Base-by-base conservation (phyloP, 2,888 invertebrate species). In the Venusia cambrica region DNA sequence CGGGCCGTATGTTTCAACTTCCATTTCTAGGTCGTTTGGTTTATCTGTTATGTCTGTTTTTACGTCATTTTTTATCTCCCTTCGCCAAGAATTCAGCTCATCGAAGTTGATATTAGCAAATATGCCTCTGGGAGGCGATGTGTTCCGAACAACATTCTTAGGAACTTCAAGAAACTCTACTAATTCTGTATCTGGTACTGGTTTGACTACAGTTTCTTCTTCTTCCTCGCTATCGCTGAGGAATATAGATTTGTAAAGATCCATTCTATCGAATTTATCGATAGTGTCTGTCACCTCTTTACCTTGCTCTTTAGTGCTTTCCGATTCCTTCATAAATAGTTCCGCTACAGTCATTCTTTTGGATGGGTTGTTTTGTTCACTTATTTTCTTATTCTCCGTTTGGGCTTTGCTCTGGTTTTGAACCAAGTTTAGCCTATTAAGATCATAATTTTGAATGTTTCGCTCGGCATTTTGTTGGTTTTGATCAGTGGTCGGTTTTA, bases 171-270 rank as follows among this genome's bases (percentile, higher is more conserved):
- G 45, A 29, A 72, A 75, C 38, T 70, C 39, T 12, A 7, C 13
- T 11, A 15, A 13, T 18, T 25, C 67, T 15, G 47, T 58, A 1
- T 6, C 49, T 53, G 0, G 18, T 15, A 15, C 16, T 15, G 7
- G 19, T 16, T 19, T 36, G 15, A 6, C 7, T 38, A 5, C 5
- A n/a, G 13, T 8, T 11, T 30, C 10, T 9, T 33, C 26, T 3
- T 92, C 92, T 5, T 90, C 89, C 54, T 93, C 94, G 59, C 93
- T 93, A 38, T 94, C 94, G 56, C 93, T 93, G 11, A 94, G 88
- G 65, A 98, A 98, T 57, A 98, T 95, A 0, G 96, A 93, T 73
- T 95, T 95, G 62, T 96, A 98, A 2, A 98, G 81, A 73, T 97
- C 97, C 69, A 88, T 84, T 74, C 76, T 87, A 37, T 88, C 84